phyloP scores from a whole-genome alignment of 2,888 invertebrate genomes.

The Athalia cordata region DNA sequence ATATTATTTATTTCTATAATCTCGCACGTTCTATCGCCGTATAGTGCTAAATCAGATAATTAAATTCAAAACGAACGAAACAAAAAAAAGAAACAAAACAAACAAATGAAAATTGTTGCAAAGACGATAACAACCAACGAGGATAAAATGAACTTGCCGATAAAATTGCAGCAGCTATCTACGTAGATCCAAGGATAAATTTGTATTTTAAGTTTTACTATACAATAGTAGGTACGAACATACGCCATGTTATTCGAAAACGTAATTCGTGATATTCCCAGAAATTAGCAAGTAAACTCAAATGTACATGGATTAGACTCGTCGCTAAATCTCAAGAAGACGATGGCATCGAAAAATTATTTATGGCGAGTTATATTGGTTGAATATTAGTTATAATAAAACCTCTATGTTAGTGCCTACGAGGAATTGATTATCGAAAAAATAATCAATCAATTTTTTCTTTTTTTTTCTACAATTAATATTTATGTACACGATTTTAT shows the following conservation, averaged over 20 bases:
- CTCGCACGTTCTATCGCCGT: conserved; percentile 10
- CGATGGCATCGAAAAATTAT: conserved; percentile 31
- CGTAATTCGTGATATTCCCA: too few relatives aligned
- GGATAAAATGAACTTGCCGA: not conserved
- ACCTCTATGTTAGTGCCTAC: not conserved
- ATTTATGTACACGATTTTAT: not conserved
- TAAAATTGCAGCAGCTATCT: conserved; percentile 1
- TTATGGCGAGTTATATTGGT: conserved; percentile 1
- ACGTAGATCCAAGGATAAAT: not conserved
- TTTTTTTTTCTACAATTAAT: conserved; percentile 1
- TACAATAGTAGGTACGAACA: not conserved
- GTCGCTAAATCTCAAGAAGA: not conserved
- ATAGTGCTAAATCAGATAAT: not conserved
- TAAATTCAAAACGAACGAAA: not conserved
- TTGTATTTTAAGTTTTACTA: not conserved
- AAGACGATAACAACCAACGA: not conserved
- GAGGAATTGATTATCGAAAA: conserved; percentile 13
- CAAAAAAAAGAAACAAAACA: not conserved
- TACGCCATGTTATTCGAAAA: too few relatives aligned
- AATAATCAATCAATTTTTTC: conserved; percentile 2
- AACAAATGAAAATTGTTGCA: not conserved
- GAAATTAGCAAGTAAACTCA: too few relatives aligned
- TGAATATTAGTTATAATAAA: conserved; percentile 21
- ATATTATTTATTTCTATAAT: conserved; percentile 45
- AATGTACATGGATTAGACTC: too few relatives aligned